phyloP scores from a whole-genome alignment of 2,888 invertebrate genomes.

The Sinhomidia bicolor region DNA sequence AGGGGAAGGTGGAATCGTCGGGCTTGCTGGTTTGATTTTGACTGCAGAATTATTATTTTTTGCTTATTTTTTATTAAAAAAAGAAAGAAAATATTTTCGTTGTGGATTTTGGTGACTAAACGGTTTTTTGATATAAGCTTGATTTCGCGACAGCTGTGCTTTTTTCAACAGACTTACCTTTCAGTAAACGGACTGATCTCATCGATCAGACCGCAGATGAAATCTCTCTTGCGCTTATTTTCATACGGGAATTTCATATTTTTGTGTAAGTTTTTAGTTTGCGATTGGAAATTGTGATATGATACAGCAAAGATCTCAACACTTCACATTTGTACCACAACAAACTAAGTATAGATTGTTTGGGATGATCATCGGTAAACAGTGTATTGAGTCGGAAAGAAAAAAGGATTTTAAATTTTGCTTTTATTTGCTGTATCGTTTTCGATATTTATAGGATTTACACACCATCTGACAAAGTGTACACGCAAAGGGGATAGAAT shows the following conservation, averaged over 20 bases:
- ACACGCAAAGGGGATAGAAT: conserved; percentile 36
- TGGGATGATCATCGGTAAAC: not conserved
- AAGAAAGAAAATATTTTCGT: conserved; percentile 8
- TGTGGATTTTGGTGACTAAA: not conserved
- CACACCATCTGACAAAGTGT: conserved; percentile 68
- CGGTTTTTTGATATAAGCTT: not conserved
- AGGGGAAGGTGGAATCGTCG: too few species aligned
- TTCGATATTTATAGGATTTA: conserved; percentile 49
- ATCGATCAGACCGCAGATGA: too few species aligned
- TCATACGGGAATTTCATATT: not conserved
- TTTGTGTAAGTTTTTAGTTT: not conserved
- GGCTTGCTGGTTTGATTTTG: too few species aligned
- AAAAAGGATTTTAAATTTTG: conserved; percentile 50
- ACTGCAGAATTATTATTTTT: too few species aligned
- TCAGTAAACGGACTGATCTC: not conserved
- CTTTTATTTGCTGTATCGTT: conserved; percentile 4
- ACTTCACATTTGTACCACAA: too few species aligned
- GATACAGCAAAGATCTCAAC: too few species aligned
- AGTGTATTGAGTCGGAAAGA: not conserved
- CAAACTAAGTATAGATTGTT: not conserved
- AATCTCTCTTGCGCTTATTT: not conserved
- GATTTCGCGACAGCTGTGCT: not conserved
- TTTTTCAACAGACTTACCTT: not conserved
- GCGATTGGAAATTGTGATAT: conserved; percentile 15
- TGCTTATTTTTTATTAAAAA: not conserved